Conservation (phyloP, 2,113 vertebrate genomes). For the Pseudopipra pipra region DNA sequence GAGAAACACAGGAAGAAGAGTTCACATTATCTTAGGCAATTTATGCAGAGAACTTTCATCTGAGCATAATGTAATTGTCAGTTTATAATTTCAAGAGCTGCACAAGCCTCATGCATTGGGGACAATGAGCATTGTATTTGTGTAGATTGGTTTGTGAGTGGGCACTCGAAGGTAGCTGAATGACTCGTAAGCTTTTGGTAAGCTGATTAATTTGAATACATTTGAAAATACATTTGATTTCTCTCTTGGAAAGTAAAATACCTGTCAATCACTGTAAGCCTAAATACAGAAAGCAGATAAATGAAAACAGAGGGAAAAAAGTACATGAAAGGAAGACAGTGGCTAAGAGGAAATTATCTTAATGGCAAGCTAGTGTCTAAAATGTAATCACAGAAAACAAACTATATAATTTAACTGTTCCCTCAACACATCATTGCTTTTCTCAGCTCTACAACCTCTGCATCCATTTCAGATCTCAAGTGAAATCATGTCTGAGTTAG, state of each 20-base stretch:
- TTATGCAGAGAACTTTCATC: neutral
- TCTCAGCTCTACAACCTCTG: neutral
- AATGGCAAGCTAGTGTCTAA: neutral
- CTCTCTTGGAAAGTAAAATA: slow-evolving; percentile 1
- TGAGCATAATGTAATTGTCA: neutral
- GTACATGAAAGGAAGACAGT: neutral
- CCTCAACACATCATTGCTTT: neutral
- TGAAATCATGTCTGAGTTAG: neutral
- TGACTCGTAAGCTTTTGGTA: neutral
- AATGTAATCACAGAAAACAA: neutral
- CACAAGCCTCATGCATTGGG: neutral
- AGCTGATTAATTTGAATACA: neutral
- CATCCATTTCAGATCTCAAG: neutral
- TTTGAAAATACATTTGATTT: neutral
- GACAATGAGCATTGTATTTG: neutral
- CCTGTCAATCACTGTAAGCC: neutral
- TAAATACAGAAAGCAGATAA: slow-evolving; percentile 1
- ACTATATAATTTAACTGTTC: neutral
- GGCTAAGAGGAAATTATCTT: neutral
- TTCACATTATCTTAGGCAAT: neutral
- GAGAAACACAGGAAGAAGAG: neutral
- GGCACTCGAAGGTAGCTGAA: neutral
- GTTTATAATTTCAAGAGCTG: slow-evolving; percentile 21
- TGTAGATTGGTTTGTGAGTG: neutral
- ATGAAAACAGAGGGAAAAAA: neutral